Evolutionary conservation across 1,140 invertebrate species (phyloP), one percentile per base, ranked within the genome.

Genomic region (Drosophila subobscura): DNA sequence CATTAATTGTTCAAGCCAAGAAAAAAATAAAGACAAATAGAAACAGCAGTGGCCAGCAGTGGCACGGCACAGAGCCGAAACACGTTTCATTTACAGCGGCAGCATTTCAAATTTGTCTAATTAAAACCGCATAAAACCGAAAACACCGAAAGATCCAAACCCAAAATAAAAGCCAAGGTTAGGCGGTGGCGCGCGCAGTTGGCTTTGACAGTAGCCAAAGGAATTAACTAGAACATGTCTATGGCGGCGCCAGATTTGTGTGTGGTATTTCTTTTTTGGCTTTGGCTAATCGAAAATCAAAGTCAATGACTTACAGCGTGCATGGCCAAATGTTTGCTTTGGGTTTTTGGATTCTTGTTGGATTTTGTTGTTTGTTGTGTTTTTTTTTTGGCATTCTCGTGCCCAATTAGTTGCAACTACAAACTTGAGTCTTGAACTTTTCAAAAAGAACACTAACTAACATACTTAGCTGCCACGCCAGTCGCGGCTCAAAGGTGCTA

Each of bases 211-310:
- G 79, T 76, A 76, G 76, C 66, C 68, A 72, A 72, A 78, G 75
- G 77, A 71, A 77, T 53, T 77, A 80, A 73, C 78, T 81, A 77
- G 77, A 79, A 79, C 77, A 79, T 53, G 63, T 75, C 55, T 53
- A 74, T 29, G 40, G 46, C 66, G 40, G 46, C 66, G 22, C 33
- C 33, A 37, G 33, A 47, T 50, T 63, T 66, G 68, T 41, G 33
- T 37, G 33, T 61, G 52, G 70, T 77, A 54, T 57, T 67, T 60
- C 47, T 47, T 52, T 60, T 80, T 80, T 77, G 81, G 77, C 84
- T 74, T 85, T 85, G 84, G 56, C 77, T 77, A 85, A 85, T 85
- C 85, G 81, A 86, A 88, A 75, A 88, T 86, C 81, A 86, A 86
- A 86, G 81, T 86, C 81, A 86, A 86, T 86, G 81, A 86, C 83